These are phyloP conservation scores for Solea solea DNA, from an alignment of 2,113 vertebrate genomes.

Conservation along the genomic window DNA sequence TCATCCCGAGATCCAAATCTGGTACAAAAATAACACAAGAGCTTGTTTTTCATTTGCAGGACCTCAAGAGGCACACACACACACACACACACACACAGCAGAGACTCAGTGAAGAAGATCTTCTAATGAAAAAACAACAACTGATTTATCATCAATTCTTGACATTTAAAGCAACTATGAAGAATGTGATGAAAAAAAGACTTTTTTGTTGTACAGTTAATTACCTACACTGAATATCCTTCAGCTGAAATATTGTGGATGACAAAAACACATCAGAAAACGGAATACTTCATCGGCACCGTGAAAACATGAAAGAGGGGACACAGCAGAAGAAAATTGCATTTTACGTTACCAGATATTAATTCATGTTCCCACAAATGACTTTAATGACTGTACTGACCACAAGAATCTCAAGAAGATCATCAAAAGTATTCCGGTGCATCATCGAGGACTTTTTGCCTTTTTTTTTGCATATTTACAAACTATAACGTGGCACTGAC, in stretches of 20 bases:
- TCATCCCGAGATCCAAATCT: constrained; percentile 40
- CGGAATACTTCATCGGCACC: constrained; percentile 63
- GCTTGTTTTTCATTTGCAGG: constrained; percentile 41
- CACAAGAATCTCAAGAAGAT: constrained; percentile 11
- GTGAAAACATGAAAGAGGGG: constrained; percentile 21
- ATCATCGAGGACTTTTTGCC: not conserved
- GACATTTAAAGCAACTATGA: constrained; percentile 32
- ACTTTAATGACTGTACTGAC: constrained; percentile 5
- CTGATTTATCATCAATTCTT: constrained; percentile 12
- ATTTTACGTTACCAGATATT: constrained; percentile 18
- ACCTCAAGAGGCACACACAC: constrained; percentile 16
- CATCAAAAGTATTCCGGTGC: constrained; percentile 16
- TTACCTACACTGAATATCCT: constrained; percentile 9
- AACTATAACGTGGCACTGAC: constrained; percentile 32
- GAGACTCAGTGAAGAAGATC: constrained; percentile 9
- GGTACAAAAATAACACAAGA: constrained; percentile 58
- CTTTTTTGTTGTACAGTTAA: constrained; percentile 13
- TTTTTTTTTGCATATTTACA: constrained; percentile 45
- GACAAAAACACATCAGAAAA: constrained; percentile 38
- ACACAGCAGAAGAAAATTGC: constrained; percentile 23
- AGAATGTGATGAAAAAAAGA: constrained; percentile 42
- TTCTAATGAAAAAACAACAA: constrained; percentile 4
- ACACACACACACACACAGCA: constrained; percentile 11
- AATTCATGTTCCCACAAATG: not conserved
- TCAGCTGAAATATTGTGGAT: constrained; percentile 27